Evolutionary conservation across 1,140 invertebrate species (phyloP).

Genomic region (Palaemon carinicauda): DNA sequence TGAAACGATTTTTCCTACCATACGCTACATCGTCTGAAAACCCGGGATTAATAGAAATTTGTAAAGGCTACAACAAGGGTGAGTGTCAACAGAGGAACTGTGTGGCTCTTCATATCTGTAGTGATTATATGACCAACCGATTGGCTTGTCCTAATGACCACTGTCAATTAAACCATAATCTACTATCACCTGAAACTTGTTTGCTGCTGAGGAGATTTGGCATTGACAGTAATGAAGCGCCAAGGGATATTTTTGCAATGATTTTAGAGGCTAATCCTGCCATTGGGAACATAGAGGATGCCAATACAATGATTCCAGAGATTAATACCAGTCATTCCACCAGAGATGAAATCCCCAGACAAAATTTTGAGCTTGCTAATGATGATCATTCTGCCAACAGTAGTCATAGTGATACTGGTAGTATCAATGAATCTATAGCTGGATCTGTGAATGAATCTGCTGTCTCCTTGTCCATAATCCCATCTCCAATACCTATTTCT

Average conservation of each 20-base stretch:
- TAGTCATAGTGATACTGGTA: too few relatives aligned
- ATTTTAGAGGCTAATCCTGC: not conserved
- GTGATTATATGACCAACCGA: not conserved
- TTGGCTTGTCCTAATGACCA: not conserved
- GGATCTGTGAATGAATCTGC: too few relatives aligned
- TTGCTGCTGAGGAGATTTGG: not conserved
- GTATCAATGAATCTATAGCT: too few relatives aligned
- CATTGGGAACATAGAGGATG: not conserved
- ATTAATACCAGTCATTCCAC: not conserved
- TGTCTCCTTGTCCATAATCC: too few relatives aligned
- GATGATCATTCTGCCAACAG: too few relatives aligned
- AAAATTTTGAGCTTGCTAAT: too few relatives aligned
- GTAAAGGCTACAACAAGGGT: constrained; percentile 10
- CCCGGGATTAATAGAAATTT: not conserved
- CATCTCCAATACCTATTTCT: too few relatives aligned
- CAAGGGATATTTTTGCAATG: constrained; percentile 11
- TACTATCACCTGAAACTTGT: not conserved
- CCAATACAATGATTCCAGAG: not conserved
- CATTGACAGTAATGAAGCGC: not conserved
- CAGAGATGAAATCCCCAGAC: not conserved
- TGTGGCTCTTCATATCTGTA: constrained; percentile 19
- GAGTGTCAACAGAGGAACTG: not conserved
- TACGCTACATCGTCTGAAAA: not conserved
- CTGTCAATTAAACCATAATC: constrained; percentile 37
- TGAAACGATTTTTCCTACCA: not conserved